Conservation (phyloP, 2,888 invertebrate genomes). For the Helobdella robusta region DNA sequence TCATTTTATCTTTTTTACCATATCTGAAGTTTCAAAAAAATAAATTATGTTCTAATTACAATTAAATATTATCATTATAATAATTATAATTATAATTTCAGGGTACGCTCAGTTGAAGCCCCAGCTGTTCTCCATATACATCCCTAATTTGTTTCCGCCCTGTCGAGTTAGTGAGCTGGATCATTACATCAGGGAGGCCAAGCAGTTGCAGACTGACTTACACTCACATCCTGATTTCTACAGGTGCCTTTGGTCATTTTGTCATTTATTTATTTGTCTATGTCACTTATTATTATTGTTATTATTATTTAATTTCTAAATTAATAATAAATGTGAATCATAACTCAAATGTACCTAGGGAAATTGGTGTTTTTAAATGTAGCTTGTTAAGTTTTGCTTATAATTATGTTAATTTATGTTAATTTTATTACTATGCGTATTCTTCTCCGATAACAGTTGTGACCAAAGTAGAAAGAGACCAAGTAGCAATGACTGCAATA, state of each 20-base stretch:
- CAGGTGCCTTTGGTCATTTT: not conserved
- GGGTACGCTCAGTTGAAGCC: not conserved
- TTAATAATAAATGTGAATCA: not conserved
- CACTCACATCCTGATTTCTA: slow-evolving; percentile 9
- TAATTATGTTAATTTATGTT: not conserved
- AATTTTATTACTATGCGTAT: too few species aligned
- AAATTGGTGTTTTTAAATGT: too few species aligned
- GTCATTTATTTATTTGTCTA: not conserved
- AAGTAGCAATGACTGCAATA: slow-evolving; percentile 13
- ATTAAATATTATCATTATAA: too few species aligned
- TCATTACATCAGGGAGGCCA: not conserved
- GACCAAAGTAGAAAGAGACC: slow-evolving; percentile 13
- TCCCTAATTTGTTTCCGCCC: slow-evolving; percentile 4
- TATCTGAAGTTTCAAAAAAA: too few species aligned
- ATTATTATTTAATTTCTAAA: not conserved
- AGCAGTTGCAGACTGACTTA: not conserved
- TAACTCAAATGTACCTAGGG: too few species aligned
- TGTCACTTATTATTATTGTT: not conserved
- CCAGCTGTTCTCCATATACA: slow-evolving; percentile 12
- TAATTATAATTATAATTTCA: too few species aligned
- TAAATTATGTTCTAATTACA: too few species aligned
- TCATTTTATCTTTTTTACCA: too few species aligned
- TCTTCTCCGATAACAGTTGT: not conserved
- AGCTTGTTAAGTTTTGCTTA: too few species aligned
- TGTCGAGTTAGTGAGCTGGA: slow-evolving; percentile 7